These are phyloP conservation scores for Trachurus trachurus DNA, from an alignment of 2,797 vertebrate genomes.

Conservation along the genomic window DNA sequence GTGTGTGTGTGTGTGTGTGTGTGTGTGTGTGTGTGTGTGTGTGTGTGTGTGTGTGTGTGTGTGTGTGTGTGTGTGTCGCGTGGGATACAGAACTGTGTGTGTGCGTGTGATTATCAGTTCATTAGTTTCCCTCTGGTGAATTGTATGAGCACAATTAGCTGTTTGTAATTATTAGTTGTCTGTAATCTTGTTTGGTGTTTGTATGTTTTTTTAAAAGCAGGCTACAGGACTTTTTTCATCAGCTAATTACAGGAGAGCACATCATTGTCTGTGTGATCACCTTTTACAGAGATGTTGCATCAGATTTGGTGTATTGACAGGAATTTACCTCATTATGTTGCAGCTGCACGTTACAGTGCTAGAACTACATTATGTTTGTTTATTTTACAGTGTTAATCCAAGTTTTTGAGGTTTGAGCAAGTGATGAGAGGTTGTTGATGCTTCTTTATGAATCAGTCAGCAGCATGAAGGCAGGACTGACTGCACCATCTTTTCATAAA, in stretches of 20 bases:
- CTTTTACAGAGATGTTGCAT: constrained; percentile 35
- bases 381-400: not conserved
- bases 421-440: not conserved
- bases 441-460: not conserved
- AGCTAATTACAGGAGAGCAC: not conserved
- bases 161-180: constrained; percentile 37
- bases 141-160: constrained; percentile 32
- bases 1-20: constrained; percentile 15
- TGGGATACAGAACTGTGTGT: constrained; percentile 6
- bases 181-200: constrained; percentile 14
- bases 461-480: not conserved
- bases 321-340: not conserved
- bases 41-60: constrained; percentile 24
- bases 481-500: too few species aligned
- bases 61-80: constrained; percentile 4
- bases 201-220: not conserved
- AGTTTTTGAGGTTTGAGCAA: not conserved
- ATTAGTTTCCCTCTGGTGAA: constrained; percentile 42
- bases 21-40: constrained; percentile 23
- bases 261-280: not conserved
- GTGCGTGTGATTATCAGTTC: constrained; percentile 46
- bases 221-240: not conserved
- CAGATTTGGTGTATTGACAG: constrained; percentile 6
- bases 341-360: not conserved
- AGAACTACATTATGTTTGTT: not conserved